Evolutionary conservation across 2,113 vertebrate genomes (phyloP), one percentile per base, ranked within the genome.

Genomic region (Hippocampus barbouri): DNA sequence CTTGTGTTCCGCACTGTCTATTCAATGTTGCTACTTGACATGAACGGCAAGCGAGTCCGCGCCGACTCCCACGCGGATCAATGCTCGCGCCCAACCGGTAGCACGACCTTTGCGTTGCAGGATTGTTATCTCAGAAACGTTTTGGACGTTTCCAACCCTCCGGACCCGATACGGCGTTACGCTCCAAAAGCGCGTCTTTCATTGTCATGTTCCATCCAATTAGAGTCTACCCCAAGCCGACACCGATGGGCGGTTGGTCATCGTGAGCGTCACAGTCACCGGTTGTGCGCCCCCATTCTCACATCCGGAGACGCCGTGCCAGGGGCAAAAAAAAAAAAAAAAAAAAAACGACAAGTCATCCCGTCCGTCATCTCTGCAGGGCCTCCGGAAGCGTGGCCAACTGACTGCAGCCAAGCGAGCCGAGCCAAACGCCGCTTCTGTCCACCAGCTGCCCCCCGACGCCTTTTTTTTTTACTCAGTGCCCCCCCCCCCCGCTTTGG

Each of bases 351-450:
- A 57, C 23, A 77, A 83, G 80, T 86, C 82, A 79, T 84, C 79
- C 80, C 80, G 75, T 83, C 70, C 65, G 53, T 83, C 80, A 83
- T 80, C 79, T 76, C 85, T 64, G 72, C 82, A 78, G 79, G 89
- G 83, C 86, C 80, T 85, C 76, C 83, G 84, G 83, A 87, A 78
- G 79, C 84, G 83, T 74, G 72, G 83, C 78, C 80, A 38, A 69
- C 75, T 83, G 83, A 86, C 88, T 85, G 83, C 88, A 76, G 88
- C 85, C 89, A 87, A 84, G 75, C 83, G 81, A 82, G 79, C 65
- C 68, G 66, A 83, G 84, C 86, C 87, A 88, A 84, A 81, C 75
- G 21, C 80, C 25, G 83, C 83, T 85, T 62, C 82, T 80, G 78
- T 84, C 84, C 79, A 86, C 80, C 79, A 80, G 70, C 76, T 73